A percentile compares a stretch with the other conserved stretches of the same genome.
phyloP scores from a whole-genome alignment of 2,797 vertebrate species.

The Meriones psammophilus region DNA sequence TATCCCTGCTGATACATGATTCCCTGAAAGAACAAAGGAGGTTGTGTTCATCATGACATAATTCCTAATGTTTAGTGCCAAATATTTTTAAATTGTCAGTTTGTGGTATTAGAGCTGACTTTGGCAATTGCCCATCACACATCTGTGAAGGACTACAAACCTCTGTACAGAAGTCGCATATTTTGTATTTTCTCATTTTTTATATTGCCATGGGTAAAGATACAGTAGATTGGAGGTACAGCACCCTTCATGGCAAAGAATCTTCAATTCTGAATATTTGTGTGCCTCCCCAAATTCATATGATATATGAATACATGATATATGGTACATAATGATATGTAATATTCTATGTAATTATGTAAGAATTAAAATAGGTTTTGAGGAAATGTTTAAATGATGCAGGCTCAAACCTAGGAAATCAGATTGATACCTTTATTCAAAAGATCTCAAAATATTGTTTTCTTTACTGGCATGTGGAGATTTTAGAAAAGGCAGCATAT shows the following conservation, averaged over 20 bases:
- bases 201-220: neutral
- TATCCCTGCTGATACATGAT: neutral
- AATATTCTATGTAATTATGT: neutral
- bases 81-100: neutral
- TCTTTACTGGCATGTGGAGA: neutral
- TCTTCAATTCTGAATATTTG: neutral
- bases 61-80: neutral
- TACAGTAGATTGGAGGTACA: neutral
- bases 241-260: neutral
- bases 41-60: neutral
- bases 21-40: neutral
- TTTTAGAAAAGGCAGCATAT: neutral
- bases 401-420: neutral
- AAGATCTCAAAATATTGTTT: neutral
- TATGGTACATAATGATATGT: neutral
- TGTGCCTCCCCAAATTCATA: neutral
- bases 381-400: neutral
- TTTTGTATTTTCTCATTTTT: neutral
- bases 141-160: neutral
- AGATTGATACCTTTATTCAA: neutral
- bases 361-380: neutral
- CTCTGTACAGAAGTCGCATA: neutral
- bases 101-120: neutral
- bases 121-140: neutral
- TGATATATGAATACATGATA: too few species aligned